Evolutionary conservation across 2,113 vertebrate genomes (phyloP).

Genomic region (Pristiophorus japonicus): DNA sequence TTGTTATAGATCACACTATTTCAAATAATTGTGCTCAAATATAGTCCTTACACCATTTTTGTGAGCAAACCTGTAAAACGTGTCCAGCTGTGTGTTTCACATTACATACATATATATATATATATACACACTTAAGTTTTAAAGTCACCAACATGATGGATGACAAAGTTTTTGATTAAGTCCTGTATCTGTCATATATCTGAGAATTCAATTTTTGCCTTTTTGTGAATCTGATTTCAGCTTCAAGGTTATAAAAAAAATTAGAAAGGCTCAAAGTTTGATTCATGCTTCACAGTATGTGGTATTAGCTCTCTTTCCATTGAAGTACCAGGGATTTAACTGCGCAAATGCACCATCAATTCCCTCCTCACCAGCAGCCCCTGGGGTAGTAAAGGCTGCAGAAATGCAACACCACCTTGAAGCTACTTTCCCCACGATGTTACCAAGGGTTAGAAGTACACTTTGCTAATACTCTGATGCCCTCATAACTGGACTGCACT

Average conservation of each 20-base stretch:
- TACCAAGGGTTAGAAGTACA: no score
- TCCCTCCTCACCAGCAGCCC: neutral
- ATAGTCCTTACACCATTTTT: neutral
- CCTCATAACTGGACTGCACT: neutral
- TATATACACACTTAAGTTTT: no score
- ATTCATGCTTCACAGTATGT: neutral
- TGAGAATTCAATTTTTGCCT: neutral
- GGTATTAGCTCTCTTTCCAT: neutral
- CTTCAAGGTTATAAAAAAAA: neutral
- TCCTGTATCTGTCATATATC: neutral
- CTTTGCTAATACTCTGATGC: neutral
- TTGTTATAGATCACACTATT: slow-evolving; percentile 7
- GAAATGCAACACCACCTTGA: neutral
- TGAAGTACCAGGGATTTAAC: neutral
- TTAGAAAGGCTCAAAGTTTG: neutral
- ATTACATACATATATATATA: no score
- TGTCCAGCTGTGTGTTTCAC: neutral
- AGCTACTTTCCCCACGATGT: no score
- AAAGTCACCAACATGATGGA: neutral
- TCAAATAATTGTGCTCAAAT: neutral
- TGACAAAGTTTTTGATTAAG: neutral
- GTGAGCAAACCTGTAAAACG: neutral
- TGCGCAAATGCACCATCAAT: neutral
- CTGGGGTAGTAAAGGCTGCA: neutral
- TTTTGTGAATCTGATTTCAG: neutral